These are phyloP conservation scores for Ichneumoninae sp. DNA, from an alignment of 2,888 invertebrate species.

Conservation along the genomic window DNA sequence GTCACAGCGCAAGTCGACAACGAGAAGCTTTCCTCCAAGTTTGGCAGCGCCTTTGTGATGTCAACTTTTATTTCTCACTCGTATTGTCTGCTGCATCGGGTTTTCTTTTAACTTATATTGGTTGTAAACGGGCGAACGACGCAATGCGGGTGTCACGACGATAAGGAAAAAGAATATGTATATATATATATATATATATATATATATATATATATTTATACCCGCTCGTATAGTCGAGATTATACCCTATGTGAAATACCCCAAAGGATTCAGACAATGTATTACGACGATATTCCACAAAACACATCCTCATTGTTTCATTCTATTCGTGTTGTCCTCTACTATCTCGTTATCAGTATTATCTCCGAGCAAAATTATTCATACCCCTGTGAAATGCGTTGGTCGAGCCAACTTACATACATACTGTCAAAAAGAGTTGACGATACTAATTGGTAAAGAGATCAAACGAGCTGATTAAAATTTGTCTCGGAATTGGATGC, in stretches of 20 bases:
- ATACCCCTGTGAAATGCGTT: not conserved
- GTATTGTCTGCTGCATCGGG: not conserved
- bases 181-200: not conserved
- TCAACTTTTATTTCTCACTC: too few species aligned
- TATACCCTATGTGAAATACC: not conserved
- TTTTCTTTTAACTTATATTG: slow-evolving; percentile 2
- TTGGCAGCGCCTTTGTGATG: not conserved
- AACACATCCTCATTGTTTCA: not conserved
- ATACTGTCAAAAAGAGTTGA: not conserved
- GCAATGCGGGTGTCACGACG: slow-evolving; percentile 6
- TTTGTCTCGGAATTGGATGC: slow-evolving; percentile 46
- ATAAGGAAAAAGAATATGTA: not conserved
- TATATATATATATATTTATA: not conserved
- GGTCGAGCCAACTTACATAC: not conserved
- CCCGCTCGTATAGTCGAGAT: not conserved
- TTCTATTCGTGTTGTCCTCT: not conserved
- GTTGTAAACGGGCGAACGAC: not conserved
- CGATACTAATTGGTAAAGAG: not conserved
- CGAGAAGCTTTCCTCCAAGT: not conserved
- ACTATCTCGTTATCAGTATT: not conserved
- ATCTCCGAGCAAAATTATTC: not conserved
- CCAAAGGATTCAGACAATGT: not conserved
- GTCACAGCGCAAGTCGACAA: not conserved
- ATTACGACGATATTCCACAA: not conserved
- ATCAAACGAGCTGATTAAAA: slow-evolving; percentile 49